Evolutionary conservation across 2,113 vertebrate species (phyloP), one percentile per base, ranked within the genome.

Genomic region (Campylorhamphus procurvoides): DNA sequence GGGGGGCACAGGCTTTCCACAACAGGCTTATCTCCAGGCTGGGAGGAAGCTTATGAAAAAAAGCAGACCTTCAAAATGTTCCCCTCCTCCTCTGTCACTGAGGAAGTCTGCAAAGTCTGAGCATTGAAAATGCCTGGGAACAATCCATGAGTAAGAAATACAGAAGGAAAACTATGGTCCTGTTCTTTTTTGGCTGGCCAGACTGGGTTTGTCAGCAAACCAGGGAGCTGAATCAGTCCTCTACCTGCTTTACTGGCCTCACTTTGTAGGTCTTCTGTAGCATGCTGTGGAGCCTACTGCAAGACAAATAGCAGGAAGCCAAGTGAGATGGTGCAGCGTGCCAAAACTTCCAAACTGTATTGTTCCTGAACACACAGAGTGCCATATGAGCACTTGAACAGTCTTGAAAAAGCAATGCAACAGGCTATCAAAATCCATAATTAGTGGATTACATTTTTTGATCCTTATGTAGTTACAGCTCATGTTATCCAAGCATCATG

Each of bases 1-100:
- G 78, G 50, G 10, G 55, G 63, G 56, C 84, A 88, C 59, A 39
- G 55, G 50, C 75, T 93, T 94, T 93, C 71, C 58, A 69, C 72
- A 66, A 2, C 46, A 58, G 47, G n/a, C 84, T 96, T 97, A 95
- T 96, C 96, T 82, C 23, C 7, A 23, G 42, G 18, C 79, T 71
- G 29, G 47, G 50, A 94, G 92, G 85, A 92, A 93, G 71, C 67
- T 73, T 66, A 18, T 66, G 84, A 92, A 87, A 88, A 86, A 90
- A 73, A 74, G 23, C 84, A 91, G 92, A 73, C 63, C 33, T 42
- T 73, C 19, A 52, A 59, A 94, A 62, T 18, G 12, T 67, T 88
- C 72, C 59, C 42, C 12, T 84, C 42, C 58, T 85, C 55, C 78
- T 93, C 72, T 69, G 18, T 66, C 73, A 35, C 75, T 29, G 60